Percentiles rank a stretch among this genome's conserved stretches.
phyloP scores from a whole-genome alignment of 1,140 invertebrate species.

The Sarcophaga peregrina region DNA sequence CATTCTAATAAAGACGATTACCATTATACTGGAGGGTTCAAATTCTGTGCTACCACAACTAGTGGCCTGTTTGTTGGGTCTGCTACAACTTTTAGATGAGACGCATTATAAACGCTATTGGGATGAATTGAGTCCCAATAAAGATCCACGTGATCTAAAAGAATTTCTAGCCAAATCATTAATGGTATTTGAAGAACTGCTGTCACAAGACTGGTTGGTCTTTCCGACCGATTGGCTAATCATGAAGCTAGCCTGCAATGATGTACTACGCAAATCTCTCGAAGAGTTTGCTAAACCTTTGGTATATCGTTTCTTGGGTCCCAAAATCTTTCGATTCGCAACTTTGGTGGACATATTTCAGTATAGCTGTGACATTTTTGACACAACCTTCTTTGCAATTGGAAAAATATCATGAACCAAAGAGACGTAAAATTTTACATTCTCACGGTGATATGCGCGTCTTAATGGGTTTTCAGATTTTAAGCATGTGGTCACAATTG shows the following conservation, averaged over 20 bases:
- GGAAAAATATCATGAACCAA: slow-evolving; percentile 84
- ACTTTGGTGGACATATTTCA: slow-evolving; percentile 92
- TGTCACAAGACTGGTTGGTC: slow-evolving; percentile 70
- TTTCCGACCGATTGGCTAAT: slow-evolving; percentile 94
- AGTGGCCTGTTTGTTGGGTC: slow-evolving; percentile 85
- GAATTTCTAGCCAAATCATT: slow-evolving; percentile 92
- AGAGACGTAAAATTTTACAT: slow-evolving; percentile 81
- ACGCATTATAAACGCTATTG: slow-evolving; percentile 89
- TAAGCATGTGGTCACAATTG: slow-evolving; percentile 93
- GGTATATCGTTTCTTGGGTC: slow-evolving; percentile 82
- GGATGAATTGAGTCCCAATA: slow-evolving; percentile 77
- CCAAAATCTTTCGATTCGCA: slow-evolving; percentile 72
- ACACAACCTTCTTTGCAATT: slow-evolving; percentile 88
- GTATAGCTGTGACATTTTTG: slow-evolving; percentile 86
- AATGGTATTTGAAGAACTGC: slow-evolving; percentile 84
- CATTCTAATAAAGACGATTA: slow-evolving; percentile 76
- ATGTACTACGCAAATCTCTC: slow-evolving; percentile 86
- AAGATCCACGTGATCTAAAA: slow-evolving; percentile 80
- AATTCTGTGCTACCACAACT: slow-evolving; percentile 79
- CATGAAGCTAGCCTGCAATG: slow-evolving; percentile 90
- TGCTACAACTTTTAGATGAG: slow-evolving; percentile 87
- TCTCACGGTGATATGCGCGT: slow-evolving; percentile 92
- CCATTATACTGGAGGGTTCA: slow-evolving; percentile 78
- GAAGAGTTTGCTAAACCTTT: slow-evolving; percentile 90
- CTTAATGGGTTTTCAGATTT: slow-evolving; percentile 91